phyloP scores from a whole-genome alignment of 2,797 vertebrate genomes.

The Tragelaphus oryx region DNA sequence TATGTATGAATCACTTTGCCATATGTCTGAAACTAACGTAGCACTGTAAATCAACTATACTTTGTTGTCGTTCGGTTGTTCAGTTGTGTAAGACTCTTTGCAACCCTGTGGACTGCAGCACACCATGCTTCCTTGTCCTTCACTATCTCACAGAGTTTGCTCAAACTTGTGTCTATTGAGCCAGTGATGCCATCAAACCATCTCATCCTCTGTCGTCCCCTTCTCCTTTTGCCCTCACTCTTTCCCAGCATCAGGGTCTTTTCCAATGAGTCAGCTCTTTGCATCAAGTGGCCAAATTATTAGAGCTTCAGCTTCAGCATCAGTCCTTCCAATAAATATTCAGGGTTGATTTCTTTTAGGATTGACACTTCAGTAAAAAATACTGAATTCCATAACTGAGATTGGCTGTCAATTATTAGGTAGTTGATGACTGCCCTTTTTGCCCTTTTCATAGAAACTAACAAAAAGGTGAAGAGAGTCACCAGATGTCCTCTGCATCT shows the following conservation, averaged over 20 bases:
- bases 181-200: not conserved
- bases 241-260: not conserved
- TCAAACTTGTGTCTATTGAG: not conserved
- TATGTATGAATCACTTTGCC: not conserved
- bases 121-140: not conserved
- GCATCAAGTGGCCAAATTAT: not conserved
- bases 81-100: not conserved
- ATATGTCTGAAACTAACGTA: not conserved
- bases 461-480: not conserved
- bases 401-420: not conserved
- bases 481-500: not conserved
- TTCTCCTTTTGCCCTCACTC: not conserved
- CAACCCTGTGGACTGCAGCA: fast-evolving
- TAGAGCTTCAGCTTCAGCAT: not conserved
- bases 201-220: not conserved
- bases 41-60: not conserved
- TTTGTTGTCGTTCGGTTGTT: not conserved
- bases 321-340: not conserved
- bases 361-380: not conserved
- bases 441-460: slow-evolving; percentile 25
- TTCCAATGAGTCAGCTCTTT: not conserved
- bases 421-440: not conserved
- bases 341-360: not conserved
- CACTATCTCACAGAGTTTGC: not conserved
- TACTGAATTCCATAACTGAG: not conserved